Percentiles rank a stretch among this genome's conserved stretches.
Evolutionary conservation across 1,140 invertebrate genomes (phyloP).

Genomic region (Diachasma alloeum): DNA sequence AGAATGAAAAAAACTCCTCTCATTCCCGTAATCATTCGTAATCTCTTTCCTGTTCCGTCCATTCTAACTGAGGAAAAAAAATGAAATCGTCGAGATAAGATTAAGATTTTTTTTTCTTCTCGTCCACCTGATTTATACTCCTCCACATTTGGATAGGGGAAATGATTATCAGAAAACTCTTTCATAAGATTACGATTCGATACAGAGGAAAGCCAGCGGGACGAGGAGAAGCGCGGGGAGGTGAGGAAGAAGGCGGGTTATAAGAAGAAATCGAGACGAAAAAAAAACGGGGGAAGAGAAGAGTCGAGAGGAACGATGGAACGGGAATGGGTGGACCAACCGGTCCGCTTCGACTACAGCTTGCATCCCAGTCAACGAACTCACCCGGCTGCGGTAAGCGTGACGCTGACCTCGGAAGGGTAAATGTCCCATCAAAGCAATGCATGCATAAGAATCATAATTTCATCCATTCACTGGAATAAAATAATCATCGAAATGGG

Average conservation of each 20-base stretch:
- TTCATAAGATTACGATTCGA: conserved; percentile 15
- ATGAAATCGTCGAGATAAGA: neutral
- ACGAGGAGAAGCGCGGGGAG: neutral
- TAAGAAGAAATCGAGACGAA: neutral
- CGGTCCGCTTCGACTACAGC: conserved; percentile 22
- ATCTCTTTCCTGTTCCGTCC: neutral
- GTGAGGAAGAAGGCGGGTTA: neutral
- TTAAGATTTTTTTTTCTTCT: neutral
- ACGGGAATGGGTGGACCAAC: conserved; percentile 23
- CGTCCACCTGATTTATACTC: no score
- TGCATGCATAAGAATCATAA: neutral
- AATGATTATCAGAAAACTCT: neutral
- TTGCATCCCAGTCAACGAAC: conserved; percentile 26
- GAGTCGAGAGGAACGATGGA: neutral
- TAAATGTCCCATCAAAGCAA: neutral
- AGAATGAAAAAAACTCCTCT: neutral
- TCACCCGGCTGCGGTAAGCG: neutral
- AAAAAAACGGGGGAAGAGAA: conserved; percentile 10
- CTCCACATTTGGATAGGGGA: neutral
- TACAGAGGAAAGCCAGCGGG: neutral
- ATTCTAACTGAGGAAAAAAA: neutral
- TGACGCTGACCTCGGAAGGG: neutral
- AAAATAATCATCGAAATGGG: neutral
- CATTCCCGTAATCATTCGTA: neutral
- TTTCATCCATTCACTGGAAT: neutral